Conservation (phyloP, 2,888 invertebrate species). For the Hoplodrina blanda region DNA sequence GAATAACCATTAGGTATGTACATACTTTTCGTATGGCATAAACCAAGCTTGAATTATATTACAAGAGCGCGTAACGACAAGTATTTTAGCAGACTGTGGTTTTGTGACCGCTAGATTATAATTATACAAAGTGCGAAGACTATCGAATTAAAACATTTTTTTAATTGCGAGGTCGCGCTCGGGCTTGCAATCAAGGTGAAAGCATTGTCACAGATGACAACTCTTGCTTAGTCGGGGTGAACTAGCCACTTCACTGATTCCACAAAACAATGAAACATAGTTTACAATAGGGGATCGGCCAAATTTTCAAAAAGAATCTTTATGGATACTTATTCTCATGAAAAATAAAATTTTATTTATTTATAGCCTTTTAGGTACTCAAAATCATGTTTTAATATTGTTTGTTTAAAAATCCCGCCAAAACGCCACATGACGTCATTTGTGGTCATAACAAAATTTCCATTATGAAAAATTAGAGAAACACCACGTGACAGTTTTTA, state of each 20-base stretch:
- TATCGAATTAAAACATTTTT: conserved; percentile 71
- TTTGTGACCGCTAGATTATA: conserved; percentile 44
- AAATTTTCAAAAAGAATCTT: too few species aligned
- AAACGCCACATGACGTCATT: too few species aligned
- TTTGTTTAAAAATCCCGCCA: too few species aligned
- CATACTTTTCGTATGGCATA: not conserved
- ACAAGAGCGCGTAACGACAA: not conserved
- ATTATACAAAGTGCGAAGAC: conserved; percentile 72
- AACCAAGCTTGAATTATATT: not conserved
- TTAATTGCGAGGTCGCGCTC: conserved; percentile 70
- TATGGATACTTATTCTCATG: too few species aligned
- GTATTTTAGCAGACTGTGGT: conserved; percentile 21
- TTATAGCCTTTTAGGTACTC: too few species aligned
- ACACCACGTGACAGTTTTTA: too few species aligned
- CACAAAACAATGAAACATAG: conserved; percentile 50
- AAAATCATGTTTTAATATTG: too few species aligned
- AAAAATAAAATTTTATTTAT: too few species aligned
- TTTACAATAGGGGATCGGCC: too few species aligned
- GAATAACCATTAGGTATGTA: not conserved
- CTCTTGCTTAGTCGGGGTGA: conserved; percentile 31
- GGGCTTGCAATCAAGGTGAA: conserved; percentile 79
- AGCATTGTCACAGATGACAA: conserved; percentile 68
- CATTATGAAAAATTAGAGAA: too few species aligned
- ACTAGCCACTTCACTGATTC: conserved; percentile 32
- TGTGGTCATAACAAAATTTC: too few species aligned